Conservation (phyloP, 2,888 invertebrate species). For the Helicoverpa assulta region DNA sequence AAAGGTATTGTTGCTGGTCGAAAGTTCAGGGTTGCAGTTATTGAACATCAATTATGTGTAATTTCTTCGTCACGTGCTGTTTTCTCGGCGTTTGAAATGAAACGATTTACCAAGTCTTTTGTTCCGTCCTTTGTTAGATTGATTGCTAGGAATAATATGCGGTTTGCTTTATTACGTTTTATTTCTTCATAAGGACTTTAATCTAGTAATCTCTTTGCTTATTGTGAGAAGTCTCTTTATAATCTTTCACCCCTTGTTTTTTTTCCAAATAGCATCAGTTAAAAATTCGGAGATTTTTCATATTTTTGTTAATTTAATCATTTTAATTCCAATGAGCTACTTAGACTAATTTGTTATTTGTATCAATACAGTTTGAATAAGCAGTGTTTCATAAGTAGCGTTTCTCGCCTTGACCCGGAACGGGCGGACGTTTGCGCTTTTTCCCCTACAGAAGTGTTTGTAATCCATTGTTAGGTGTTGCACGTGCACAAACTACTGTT, state of each 20-base stretch:
- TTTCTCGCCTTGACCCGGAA: conserved; percentile 70
- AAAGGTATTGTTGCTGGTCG: conserved; percentile 26
- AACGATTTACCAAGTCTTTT: conserved; percentile 34
- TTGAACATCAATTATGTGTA: conserved; percentile 42
- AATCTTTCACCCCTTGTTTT: neutral
- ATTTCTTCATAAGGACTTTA: conserved; percentile 35
- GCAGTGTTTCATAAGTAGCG: conserved; percentile 50
- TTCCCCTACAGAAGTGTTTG: conserved; percentile 61
- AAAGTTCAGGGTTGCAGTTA: conserved; percentile 52
- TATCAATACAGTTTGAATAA: conserved; percentile 31
- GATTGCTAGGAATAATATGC: conserved; percentile 24
- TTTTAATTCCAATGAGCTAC: neutral
- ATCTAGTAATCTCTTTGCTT: neutral
- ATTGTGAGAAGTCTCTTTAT: neutral
- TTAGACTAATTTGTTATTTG: conserved; percentile 12
- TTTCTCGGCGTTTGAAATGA: conserved; percentile 27
- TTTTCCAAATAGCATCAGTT: neutral
- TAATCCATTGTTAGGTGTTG: conserved; percentile 62
- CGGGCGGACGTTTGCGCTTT: conserved; percentile 68
- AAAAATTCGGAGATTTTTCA: too few species aligned
- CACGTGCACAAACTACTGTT: conserved; percentile 57
- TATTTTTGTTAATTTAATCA: neutral
- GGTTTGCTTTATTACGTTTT: conserved; percentile 21
- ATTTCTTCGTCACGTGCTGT: conserved; percentile 47
- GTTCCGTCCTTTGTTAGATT: conserved; percentile 21